A percentile compares a stretch with the other conserved stretches of the same genome.
phyloP scores from a whole-genome alignment of 2,888 invertebrate species.

The Eupeodes latifasciatus region DNA sequence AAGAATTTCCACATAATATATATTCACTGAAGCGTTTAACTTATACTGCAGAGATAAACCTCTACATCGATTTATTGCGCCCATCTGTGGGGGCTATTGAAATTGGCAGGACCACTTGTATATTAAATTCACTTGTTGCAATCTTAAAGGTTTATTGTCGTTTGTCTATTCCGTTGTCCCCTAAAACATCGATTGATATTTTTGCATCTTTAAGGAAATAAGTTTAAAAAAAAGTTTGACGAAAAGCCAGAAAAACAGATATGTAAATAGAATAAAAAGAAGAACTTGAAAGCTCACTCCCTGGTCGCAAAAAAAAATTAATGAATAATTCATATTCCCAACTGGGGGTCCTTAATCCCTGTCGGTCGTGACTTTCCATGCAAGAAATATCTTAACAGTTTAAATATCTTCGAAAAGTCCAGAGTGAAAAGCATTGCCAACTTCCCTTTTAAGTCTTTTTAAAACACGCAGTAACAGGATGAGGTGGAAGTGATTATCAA shows the following conservation, averaged over 20 bases:
- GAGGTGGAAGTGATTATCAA: constrained; percentile 12
- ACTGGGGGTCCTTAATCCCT: constrained; percentile 21
- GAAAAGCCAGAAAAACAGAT: background rate
- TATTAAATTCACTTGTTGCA: constrained; percentile 35
- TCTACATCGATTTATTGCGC: constrained; percentile 23
- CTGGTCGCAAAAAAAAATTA: constrained; percentile 34
- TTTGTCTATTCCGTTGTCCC: background rate
- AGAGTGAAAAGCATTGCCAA: background rate
- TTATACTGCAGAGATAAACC: constrained; percentile 34
- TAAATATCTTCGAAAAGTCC: constrained; percentile 55
- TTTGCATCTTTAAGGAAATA: background rate
- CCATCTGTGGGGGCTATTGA: constrained; percentile 2
- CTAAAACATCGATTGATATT: constrained; percentile 30
- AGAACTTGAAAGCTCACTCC: background rate
- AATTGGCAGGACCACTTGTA: background rate
- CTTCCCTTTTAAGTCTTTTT: constrained; percentile 20
- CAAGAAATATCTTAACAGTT: constrained; percentile 51
- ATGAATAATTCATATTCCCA: constrained; percentile 34
- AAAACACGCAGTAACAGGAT: background rate
- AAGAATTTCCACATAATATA: constrained; percentile 22
- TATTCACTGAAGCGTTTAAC: constrained; percentile 36
- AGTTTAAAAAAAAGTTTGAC: background rate
- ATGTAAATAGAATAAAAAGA: background rate
- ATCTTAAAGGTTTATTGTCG: background rate
- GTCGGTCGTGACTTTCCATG: constrained; percentile 44